Evolutionary conservation across 2,113 vertebrate genomes (phyloP).

Genomic region (Stercorarius parasiticus): DNA sequence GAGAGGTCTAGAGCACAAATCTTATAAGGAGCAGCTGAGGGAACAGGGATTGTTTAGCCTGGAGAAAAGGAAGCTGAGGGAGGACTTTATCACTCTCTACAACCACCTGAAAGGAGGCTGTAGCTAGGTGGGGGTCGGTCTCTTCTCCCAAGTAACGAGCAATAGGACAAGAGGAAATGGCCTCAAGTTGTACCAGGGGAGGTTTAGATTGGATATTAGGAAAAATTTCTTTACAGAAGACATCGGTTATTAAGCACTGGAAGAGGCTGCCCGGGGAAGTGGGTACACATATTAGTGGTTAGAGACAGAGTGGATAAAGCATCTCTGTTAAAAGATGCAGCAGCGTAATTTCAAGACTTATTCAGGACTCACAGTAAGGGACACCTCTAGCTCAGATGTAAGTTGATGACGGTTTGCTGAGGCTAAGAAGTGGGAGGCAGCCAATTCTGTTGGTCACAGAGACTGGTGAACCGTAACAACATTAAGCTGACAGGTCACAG

Average conservation of each 20-base stretch:
- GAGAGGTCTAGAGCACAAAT: too few relatives aligned
- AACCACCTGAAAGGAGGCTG: neutral
- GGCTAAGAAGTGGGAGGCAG: neutral
- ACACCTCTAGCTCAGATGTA: neutral
- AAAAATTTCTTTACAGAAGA: neutral
- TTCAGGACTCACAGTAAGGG: fast-evolving
- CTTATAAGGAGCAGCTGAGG: neutral
- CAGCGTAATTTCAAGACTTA: neutral
- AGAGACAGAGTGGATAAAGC: neutral
- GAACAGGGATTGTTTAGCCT: neutral
- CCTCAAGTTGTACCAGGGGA: neutral
- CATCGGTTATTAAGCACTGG: neutral
- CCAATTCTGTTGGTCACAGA: neutral
- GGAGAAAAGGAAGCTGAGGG: neutral
- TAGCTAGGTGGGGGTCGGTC: neutral
- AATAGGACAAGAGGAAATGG: neutral
- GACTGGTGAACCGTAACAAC: fast-evolving
- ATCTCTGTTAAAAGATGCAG: neutral
- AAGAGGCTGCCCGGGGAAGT: neutral
- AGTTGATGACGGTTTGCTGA: neutral
- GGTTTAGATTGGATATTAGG: neutral
- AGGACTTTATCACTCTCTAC: neutral
- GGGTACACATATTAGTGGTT: neutral
- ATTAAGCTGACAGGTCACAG: neutral
- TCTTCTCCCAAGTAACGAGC: neutral